phyloP scores from a whole-genome alignment of 2,797 vertebrate species.

The Melopsittacus undulatus region DNA sequence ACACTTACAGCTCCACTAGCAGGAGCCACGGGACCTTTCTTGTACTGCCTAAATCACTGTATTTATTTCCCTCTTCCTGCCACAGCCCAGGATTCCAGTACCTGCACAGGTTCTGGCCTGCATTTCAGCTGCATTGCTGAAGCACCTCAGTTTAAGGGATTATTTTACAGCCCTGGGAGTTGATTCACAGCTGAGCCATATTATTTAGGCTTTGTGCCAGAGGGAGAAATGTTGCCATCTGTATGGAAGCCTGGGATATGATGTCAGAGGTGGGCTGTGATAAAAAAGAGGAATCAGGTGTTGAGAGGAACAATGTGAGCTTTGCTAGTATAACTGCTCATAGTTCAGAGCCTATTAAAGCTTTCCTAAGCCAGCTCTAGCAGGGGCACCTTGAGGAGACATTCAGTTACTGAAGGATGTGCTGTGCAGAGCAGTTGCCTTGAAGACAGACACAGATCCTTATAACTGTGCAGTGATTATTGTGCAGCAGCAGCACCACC shows the following conservation, averaged over 20 bases:
- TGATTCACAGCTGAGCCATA: not conserved
- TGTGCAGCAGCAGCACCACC: not conserved
- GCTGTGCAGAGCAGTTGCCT: not conserved
- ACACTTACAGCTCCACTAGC: not conserved
- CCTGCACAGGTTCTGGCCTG: not conserved
- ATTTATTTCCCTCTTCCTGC: not conserved
- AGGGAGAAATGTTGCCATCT: not conserved
- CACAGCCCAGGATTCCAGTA: not conserved
- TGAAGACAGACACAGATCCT: not conserved
- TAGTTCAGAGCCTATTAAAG: not conserved
- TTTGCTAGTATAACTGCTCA: not conserved
- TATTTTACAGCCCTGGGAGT: not conserved
- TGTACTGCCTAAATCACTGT: not conserved
- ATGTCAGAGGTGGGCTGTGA: slow-evolving; percentile 18
- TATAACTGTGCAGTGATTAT: not conserved
- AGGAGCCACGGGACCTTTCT: not conserved
- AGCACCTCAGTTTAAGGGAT: not conserved
- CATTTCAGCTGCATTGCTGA: not conserved
- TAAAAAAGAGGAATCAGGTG: not conserved
- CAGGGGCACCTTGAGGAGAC: not conserved
- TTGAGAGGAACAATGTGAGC: not conserved
- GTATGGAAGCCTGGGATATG: not conserved
- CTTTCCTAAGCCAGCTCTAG: not conserved
- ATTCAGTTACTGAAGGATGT: not conserved
- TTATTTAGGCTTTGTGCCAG: not conserved